A percentile compares a stretch with the other conserved stretches of the same genome.
Evolutionary conservation across 1,140 invertebrate species (phyloP).

Genomic region (Bombyx mori): DNA sequence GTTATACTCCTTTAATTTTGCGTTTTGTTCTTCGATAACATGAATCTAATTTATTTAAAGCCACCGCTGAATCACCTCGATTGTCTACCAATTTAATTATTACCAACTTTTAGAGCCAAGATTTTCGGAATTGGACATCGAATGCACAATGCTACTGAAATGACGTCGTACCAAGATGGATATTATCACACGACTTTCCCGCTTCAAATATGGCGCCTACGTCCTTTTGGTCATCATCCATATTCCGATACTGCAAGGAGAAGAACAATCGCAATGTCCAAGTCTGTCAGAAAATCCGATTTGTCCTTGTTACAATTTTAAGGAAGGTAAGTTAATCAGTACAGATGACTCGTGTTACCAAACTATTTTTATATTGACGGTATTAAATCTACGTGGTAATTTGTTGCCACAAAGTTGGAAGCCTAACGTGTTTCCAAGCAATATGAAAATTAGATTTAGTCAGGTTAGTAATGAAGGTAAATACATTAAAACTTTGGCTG

Average conservation of each 20-base stretch:
- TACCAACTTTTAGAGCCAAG: conserved; percentile 1
- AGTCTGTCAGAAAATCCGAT: conserved; percentile 79
- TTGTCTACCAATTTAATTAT: too few relatives aligned
- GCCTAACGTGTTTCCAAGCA: too few relatives aligned
- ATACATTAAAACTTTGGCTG: too few relatives aligned
- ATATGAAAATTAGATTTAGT: too few relatives aligned
- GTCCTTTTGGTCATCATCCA: conserved; percentile 54
- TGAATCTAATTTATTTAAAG: too few relatives aligned
- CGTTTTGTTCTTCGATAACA: too few relatives aligned
- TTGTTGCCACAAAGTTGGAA: too few relatives aligned
- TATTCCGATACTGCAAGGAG: conserved; percentile 64
- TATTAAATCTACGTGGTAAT: too few relatives aligned
- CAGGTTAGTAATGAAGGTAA: too few relatives aligned
- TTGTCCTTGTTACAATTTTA: conserved; percentile 92
- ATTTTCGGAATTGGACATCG: conserved; percentile 13
- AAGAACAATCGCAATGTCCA: conserved; percentile 75
- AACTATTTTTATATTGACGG: too few relatives aligned
- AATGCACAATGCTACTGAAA: conserved; percentile 58
- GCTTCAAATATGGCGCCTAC: conserved; percentile 54
- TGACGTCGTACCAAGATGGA: conserved; percentile 61
- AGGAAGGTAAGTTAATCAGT: conserved; percentile 77
- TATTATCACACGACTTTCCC: conserved; percentile 40
- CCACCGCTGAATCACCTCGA: too few relatives aligned
- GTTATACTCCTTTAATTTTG: too few relatives aligned
- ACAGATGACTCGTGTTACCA: not conserved